These are phyloP conservation scores for Poecilus cupreus DNA, from an alignment of 2,888 invertebrate species.

Conservation along the genomic window DNA sequence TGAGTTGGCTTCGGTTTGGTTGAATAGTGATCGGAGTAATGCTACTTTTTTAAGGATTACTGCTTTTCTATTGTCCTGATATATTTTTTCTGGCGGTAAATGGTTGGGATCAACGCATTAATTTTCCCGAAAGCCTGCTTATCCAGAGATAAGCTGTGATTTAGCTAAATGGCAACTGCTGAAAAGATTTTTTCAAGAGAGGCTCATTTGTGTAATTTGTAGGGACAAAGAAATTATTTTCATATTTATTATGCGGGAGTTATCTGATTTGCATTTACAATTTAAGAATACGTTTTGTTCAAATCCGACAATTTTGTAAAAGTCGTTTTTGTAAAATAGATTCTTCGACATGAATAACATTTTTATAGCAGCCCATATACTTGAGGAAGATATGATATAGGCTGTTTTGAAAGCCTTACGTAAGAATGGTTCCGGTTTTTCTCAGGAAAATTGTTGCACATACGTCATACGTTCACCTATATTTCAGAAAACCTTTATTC, in stretches of 20 bases:
- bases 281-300: too few species aligned
- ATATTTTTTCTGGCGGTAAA: slow-evolving; percentile 16
- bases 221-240: background rate
- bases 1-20: background rate
- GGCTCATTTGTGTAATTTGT: background rate
- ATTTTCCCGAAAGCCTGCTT: slow-evolving; percentile 24
- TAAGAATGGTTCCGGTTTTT: background rate
- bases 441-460: background rate
- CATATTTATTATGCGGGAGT: background rate
- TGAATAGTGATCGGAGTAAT: slow-evolving; percentile 2
- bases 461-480: background rate
- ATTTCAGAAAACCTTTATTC: background rate
- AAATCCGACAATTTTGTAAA: background rate
- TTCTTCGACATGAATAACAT: background rate
- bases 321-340: background rate
- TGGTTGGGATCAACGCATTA: slow-evolving; percentile 24
- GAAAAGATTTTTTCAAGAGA: slow-evolving; percentile 14
- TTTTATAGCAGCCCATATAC: background rate
- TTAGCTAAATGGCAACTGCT: slow-evolving; percentile 6
- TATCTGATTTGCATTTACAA: too few species aligned
- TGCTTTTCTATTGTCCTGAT: slow-evolving; percentile 5
- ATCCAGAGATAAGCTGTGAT: slow-evolving; percentile 33
- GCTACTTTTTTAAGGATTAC: slow-evolving; percentile 13
- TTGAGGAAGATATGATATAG: background rate
- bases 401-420: background rate